Evolutionary conservation across 2,797 vertebrate species (phyloP).

Genomic region (Poecilia picta): DNA sequence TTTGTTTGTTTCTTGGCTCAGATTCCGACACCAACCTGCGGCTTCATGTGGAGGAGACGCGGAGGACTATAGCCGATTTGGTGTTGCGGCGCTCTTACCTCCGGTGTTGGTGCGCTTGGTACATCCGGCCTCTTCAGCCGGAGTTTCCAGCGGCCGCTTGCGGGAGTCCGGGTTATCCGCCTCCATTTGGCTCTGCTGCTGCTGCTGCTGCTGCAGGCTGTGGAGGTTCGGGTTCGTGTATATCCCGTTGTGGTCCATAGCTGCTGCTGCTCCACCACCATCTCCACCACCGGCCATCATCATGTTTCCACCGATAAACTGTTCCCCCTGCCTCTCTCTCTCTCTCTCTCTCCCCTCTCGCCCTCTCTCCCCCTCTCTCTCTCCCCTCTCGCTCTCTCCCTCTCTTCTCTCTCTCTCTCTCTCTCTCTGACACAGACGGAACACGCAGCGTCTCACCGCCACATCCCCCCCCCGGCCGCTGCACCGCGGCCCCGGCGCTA

Average conservation of each 20-base stretch:
- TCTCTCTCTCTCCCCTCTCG: not conserved
- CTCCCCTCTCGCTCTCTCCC: constrained; percentile 43
- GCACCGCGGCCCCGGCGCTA: not conserved
- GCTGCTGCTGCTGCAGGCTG: constrained; percentile 79
- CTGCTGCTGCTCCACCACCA: constrained; percentile 70
- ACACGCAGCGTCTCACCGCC: constrained; percentile 52
- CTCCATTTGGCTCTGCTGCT: constrained; percentile 83
- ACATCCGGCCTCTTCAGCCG: constrained; percentile 87
- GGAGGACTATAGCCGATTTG: not conserved
- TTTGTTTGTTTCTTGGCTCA: not conserved
- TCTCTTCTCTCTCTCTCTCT: constrained; percentile 32
- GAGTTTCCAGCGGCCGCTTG: constrained; percentile 89
- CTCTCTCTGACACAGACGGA: constrained; percentile 13
- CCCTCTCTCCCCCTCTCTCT: constrained; percentile 52
- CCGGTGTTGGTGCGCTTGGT: constrained; percentile 91
- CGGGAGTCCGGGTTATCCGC: constrained; percentile 87
- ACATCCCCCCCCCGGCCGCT: constrained; percentile 40
- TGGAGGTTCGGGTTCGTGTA: constrained; percentile 81
- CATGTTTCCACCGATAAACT: constrained; percentile 73
- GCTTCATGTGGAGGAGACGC: constrained; percentile 26
- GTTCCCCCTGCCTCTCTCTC: constrained; percentile 44
- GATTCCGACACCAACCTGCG: constrained; percentile 1
- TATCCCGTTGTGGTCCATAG: constrained; percentile 87
- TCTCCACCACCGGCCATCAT: constrained; percentile 87
- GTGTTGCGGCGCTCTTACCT: constrained; percentile 77